Percentiles rank a stretch among this genome's conserved stretches.
Conservation (phyloP, 64 coral and sea anemone genomes). For the Trachythela sp. region DNA sequence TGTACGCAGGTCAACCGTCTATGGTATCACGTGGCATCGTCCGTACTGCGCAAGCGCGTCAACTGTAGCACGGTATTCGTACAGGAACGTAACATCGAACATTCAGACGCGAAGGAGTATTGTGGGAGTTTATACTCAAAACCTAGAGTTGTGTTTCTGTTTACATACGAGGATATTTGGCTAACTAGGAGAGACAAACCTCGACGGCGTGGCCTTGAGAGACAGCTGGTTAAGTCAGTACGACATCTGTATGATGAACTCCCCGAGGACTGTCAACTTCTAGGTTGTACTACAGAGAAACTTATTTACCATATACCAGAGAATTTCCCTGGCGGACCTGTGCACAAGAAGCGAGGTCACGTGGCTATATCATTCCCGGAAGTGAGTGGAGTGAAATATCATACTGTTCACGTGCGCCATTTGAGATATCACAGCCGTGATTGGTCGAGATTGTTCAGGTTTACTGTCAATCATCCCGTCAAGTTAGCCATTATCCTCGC, state of each 20-base stretch:
- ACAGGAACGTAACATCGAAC: neutral
- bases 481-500: slow-evolving; percentile 62
- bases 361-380: slow-evolving; percentile 42
- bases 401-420: slow-evolving; percentile 54
- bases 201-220: neutral
- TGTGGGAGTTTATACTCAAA: neutral
- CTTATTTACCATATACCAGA: slow-evolving; percentile 42
- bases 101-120: neutral
- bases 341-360: slow-evolving; percentile 52
- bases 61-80: neutral
- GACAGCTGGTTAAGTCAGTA: neutral
- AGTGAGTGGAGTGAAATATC: slow-evolving; percentile 53
- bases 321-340: neutral
- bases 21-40: neutral
- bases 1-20: slow-evolving; percentile 9
- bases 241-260: slow-evolving; percentile 9
- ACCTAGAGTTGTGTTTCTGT: slow-evolving; percentile 1
- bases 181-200: neutral
- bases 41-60: slow-evolving; percentile 13
- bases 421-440: slow-evolving; percentile 34
- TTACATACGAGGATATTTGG: slow-evolving; percentile 16
- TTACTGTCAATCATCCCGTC: slow-evolving; percentile 28
- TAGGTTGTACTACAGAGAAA: slow-evolving; percentile 66
- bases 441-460: slow-evolving; percentile 57
- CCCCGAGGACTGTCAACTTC: neutral